A percentile compares a stretch with the other conserved stretches of the same genome.
Evolutionary conservation across 2,797 vertebrate species (phyloP).

Genomic region (Pseudotriccus pelzelni): DNA sequence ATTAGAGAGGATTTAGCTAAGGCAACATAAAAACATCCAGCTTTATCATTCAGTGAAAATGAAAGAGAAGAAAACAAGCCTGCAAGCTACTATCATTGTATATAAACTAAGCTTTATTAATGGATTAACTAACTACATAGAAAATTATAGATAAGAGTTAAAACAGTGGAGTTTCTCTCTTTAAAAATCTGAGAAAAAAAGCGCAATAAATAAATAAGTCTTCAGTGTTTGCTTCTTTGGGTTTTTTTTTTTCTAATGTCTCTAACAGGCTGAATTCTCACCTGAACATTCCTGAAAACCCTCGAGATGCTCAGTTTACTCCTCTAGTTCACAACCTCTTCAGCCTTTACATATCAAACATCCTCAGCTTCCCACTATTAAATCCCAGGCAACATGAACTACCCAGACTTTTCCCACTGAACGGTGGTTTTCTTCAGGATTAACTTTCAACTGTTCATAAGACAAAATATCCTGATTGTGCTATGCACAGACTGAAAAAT

Average conservation of each 20-base stretch:
- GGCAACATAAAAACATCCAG: constrained; percentile 4
- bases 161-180: not conserved
- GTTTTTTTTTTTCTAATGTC: not conserved
- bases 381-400: not conserved
- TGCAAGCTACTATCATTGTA: constrained; percentile 1
- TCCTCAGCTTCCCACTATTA: not conserved
- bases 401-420: not conserved
- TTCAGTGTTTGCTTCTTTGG: not conserved
- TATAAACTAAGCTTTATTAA: constrained; percentile 22
- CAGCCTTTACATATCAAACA: not conserved
- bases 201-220: not conserved
- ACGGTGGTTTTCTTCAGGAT: not conserved
- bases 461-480: not conserved
- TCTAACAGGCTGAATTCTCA: not conserved
- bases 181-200: not conserved
- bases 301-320: not conserved
- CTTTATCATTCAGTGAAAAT: constrained; percentile 29
- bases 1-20: constrained; percentile 37
- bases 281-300: not conserved
- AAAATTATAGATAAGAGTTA: not conserved
- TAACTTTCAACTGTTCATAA: not conserved
- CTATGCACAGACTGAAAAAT: not conserved
- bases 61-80: not conserved
- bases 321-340: not conserved
- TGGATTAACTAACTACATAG: not conserved